These are phyloP conservation scores for Calameuta idolon DNA, from an alignment of 2,888 invertebrate genomes.

Conservation along the genomic window DNA sequence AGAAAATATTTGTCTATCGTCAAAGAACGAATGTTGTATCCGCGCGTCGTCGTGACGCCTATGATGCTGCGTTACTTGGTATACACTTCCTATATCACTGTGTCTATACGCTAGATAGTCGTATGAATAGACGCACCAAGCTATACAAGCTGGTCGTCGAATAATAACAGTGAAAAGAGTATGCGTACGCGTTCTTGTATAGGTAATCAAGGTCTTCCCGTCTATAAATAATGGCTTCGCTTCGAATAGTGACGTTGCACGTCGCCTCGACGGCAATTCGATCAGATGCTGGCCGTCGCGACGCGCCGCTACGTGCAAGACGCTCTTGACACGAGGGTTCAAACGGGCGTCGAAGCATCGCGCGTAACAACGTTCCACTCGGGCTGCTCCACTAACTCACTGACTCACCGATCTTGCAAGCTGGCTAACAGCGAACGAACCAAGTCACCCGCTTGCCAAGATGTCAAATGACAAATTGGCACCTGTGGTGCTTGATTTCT, in stretches of 20 bases:
- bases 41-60: background rate
- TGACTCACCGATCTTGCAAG: conserved; percentile 40
- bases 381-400: conserved; percentile 34
- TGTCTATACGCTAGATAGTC: background rate
- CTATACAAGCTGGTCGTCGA: background rate
- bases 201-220: conserved; percentile 51
- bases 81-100: background rate
- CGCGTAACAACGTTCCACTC: background rate
- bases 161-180: conserved; percentile 4
- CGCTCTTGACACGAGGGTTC: conserved; percentile 40
- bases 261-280: conserved; percentile 21
- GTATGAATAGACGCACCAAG: background rate
- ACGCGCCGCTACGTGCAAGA: conserved; percentile 17
- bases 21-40: background rate
- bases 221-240: conserved; percentile 56
- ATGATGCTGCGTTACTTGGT: background rate
- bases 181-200: conserved; percentile 23
- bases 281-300: conserved; percentile 24
- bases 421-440: background rate
- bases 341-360: background rate
- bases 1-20: background rate
- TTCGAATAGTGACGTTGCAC: conserved; percentile 32
- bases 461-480: background rate
- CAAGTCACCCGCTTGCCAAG: background rate
- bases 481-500: background rate